Base-by-base conservation (phyloP, 37 sponge, comb jelly and placozoan genomes). In the Oopsacas minuta region DNA sequence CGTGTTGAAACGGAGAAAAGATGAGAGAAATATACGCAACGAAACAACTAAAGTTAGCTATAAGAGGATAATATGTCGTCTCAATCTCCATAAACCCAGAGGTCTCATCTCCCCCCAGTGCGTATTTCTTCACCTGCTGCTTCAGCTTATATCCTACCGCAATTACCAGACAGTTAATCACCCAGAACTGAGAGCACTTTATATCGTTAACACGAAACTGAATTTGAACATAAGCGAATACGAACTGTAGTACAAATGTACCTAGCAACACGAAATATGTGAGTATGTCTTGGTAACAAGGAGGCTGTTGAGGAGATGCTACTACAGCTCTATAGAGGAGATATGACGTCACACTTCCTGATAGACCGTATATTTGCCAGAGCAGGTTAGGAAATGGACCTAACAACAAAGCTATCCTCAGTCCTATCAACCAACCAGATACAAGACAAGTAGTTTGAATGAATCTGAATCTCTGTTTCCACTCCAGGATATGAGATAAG, bases 121-220 rank as follows among this genome's bases (percentile, higher is more conserved):
- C 20, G 22, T 61, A 61, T 34, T 61, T 61, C 75, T 61, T 61
- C 75, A 32, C 32, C 22, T 61, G 75, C 75, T 61, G 75, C 75
- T 61, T 61, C 3, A 10, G 30, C 28, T 61, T 61, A n/a, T 32
- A 61, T 3, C 75, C 22, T 5, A 61, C 1, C 75, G 75, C 75
- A 61, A 61, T 61, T 32, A 12, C 30, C 3, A 61, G 7, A 61
- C 75, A 61, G 30, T 25, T 3, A 3, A 61, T 3, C 7, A 34
- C 75, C 75, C 75, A 61, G 75, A 61, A 61, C 75, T 61, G 20
- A 61, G 75, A 32, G 75, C 75, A 61, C 75, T 61, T 10, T 7
- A 61, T 12, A 61, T 3, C 75, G 28, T 5, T 25, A 12, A 3
- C 1, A n/a, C 28, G 75, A 25, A 61, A 3, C 28, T n/a, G 28